Evolutionary conservation across 2,797 vertebrate genomes (phyloP).

Genomic region (Ctenopoma multispine): DNA sequence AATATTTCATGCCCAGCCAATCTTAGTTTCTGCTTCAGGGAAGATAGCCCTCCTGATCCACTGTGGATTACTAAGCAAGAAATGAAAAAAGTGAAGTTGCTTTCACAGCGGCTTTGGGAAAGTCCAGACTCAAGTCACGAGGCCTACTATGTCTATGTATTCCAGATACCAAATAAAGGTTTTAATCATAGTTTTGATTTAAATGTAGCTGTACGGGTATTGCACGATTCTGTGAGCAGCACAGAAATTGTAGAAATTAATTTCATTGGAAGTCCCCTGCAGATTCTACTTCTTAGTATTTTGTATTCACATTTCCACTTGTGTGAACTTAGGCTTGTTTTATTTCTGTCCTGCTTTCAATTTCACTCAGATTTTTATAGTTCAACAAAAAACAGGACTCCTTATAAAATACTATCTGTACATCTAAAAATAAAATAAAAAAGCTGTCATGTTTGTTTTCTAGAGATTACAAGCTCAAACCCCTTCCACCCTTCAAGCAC

Average conservation of each 20-base stretch:
- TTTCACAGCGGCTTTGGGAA: constrained; percentile 47
- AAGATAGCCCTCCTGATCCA: constrained; percentile 39
- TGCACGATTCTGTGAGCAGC: constrained; percentile 24
- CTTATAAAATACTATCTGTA: neutral
- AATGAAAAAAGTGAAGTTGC: constrained; percentile 49
- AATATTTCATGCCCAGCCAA: constrained; percentile 31
- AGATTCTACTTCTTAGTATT: constrained; percentile 30
- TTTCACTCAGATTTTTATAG: neutral
- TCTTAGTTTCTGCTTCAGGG: constrained; percentile 34
- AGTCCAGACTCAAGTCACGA: constrained; percentile 50
- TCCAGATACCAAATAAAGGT: constrained; percentile 26
- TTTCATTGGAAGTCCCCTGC: constrained; percentile 54
- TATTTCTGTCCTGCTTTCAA: neutral
- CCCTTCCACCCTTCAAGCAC: constrained; percentile 22
- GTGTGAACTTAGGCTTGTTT: neutral
- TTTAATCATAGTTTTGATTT: constrained; percentile 26
- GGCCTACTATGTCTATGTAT: neutral
- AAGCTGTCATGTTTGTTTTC: constrained; percentile 6
- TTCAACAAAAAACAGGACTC: neutral
- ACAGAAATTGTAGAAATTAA: constrained; percentile 27
- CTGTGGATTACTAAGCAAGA: constrained; percentile 49
- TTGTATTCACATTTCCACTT: constrained; percentile 19
- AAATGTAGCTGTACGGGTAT: constrained; percentile 31
- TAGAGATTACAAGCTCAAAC: constrained; percentile 21
- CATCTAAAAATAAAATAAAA: neutral